Conservation (phyloP, 2,797 vertebrate species). For the Galaxias olidus region DNA sequence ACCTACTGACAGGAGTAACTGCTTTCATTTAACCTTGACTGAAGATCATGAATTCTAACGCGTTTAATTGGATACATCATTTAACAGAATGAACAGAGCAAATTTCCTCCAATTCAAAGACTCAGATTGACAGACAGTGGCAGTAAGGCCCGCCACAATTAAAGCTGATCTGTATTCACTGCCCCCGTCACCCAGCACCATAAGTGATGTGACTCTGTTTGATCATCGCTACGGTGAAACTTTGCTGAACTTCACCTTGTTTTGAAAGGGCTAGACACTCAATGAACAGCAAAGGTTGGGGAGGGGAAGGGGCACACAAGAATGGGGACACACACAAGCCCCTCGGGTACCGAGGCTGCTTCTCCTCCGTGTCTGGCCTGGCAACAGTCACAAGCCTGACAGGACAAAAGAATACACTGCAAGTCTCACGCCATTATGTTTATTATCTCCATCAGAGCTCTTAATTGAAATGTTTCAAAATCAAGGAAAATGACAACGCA, state of each 20-base stretch:
- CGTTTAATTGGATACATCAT: slow-evolving; percentile 99
- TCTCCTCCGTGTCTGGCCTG: slow-evolving; percentile 50
- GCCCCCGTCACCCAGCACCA: slow-evolving; percentile 94
- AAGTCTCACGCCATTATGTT: slow-evolving; percentile 66
- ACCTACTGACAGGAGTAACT: slow-evolving; percentile 99
- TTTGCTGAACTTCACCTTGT: slow-evolving; percentile 91
- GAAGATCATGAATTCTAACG: slow-evolving; percentile 99
- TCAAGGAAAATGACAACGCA: slow-evolving; percentile 71
- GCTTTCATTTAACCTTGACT: slow-evolving; percentile 99
- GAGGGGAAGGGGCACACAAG: slow-evolving; percentile 27
- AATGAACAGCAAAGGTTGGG: slow-evolving; percentile 66
- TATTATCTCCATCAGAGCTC: slow-evolving; percentile 70
- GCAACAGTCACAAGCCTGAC: slow-evolving; percentile 44
- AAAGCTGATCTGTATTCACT: slow-evolving; percentile 97
- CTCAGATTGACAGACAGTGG: slow-evolving; percentile 99
- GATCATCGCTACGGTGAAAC: slow-evolving; percentile 88
- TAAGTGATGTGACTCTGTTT: slow-evolving; percentile 91
- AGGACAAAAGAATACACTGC: slow-evolving; percentile 64
- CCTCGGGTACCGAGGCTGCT: slow-evolving; percentile 48
- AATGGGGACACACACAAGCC: slow-evolving; percentile 28
- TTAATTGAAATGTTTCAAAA: slow-evolving; percentile 83
- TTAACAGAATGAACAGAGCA: slow-evolving; percentile 99
- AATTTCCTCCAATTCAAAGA: slow-evolving; percentile 99
- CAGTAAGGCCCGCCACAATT: slow-evolving; percentile 99
- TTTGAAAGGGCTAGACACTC: slow-evolving; percentile 85